phyloP scores from a whole-genome alignment of 2,113 vertebrate species.

The Origma solitaria region DNA sequence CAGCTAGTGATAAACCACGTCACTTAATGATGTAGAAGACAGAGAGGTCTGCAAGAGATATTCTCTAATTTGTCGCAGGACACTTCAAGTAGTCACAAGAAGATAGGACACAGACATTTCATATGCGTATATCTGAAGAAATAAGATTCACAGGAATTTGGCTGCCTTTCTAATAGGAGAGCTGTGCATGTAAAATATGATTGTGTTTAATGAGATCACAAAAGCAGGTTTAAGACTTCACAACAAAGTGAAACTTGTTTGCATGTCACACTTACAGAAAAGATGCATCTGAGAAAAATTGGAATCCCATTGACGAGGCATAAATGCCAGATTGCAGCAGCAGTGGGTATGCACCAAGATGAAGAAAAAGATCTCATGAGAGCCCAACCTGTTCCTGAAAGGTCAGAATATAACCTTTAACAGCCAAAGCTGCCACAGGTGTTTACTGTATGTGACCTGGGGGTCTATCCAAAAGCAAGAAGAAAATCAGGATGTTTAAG shows the following conservation, averaged over 20 bases:
- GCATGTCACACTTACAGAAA: background rate
- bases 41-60: background rate
- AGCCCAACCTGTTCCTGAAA: background rate
- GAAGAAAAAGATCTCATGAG: background rate
- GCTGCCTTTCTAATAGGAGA: background rate
- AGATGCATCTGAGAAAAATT: background rate
- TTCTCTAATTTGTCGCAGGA: background rate
- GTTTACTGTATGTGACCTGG: background rate
- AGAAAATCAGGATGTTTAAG: background rate
- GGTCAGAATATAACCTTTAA: constrained; percentile 9
- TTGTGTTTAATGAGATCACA: background rate
- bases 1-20: background rate
- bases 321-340: background rate
- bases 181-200: background rate
- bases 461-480: background rate
- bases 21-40: background rate
- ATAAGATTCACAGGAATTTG: background rate
- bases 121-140: background rate
- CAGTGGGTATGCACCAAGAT: background rate
- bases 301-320: background rate
- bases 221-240: background rate
- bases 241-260: background rate
- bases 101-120: background rate
- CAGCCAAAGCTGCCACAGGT: background rate
- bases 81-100: background rate